A percentile compares a stretch with the other conserved stretches of the same genome.
Conservation (phyloP, 1,140 invertebrate genomes). For the Palaemon carinicauda region DNA sequence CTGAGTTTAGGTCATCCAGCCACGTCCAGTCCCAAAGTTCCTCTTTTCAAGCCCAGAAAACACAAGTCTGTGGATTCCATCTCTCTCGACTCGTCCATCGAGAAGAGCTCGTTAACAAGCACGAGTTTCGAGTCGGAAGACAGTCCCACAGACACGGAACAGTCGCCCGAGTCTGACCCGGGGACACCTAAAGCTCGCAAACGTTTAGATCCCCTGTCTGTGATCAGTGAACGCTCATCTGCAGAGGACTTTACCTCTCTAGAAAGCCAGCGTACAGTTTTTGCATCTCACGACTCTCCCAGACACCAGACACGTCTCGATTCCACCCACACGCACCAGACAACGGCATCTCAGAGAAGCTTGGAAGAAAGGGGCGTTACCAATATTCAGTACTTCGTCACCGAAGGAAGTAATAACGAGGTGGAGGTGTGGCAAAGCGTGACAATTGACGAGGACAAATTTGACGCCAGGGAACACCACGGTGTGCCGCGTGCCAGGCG, state of each 20-base stretch:
- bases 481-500: conserved; percentile 75
- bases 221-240: conserved; percentile 58
- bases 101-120: conserved; percentile 60
- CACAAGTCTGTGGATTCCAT: conserved; percentile 52
- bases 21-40: conserved; percentile 67
- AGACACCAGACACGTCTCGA: conserved; percentile 49
- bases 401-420: conserved; percentile 55
- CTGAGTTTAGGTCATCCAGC: conserved; percentile 55
- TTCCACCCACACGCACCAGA: conserved; percentile 40
- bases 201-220: conserved; percentile 47
- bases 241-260: conserved; percentile 59
- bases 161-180: conserved; percentile 61
- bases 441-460: conserved; percentile 71
- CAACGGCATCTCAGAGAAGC: conserved; percentile 51
- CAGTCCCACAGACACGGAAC: conserved; percentile 63
- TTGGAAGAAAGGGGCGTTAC: conserved; percentile 66
- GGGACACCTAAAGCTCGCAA: conserved; percentile 55
- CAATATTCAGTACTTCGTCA: conserved; percentile 57
- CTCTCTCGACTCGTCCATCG: conserved; percentile 51
- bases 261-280: conserved; percentile 59
- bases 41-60: conserved; percentile 66
- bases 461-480: conserved; percentile 65
- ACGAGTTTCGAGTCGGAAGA: conserved; percentile 62
- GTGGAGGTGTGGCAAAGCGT: conserved; percentile 67
- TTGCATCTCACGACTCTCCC: conserved; percentile 59